Percentiles rank a stretch among this genome's conserved stretches.
Conservation (phyloP, 2,113 vertebrate species). For the Prunella fulvescens region DNA sequence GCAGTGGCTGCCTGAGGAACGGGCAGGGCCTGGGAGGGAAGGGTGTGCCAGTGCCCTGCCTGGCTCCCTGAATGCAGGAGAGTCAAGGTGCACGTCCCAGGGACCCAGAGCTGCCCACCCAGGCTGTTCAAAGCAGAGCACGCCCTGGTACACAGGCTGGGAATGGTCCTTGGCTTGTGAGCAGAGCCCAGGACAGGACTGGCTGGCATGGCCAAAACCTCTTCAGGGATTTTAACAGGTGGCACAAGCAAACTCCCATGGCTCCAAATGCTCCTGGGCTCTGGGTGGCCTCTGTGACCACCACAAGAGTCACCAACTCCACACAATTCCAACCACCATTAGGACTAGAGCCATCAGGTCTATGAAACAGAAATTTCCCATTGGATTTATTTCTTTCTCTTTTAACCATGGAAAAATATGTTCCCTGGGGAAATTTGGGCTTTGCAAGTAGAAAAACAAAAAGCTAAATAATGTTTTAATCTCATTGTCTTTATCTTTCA, state of each 20-base stretch:
- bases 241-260: background rate
- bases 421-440: background rate
- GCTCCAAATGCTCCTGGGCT: background rate
- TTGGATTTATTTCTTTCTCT: background rate
- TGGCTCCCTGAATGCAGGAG: no score
- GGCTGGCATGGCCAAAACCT: background rate
- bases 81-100: background rate
- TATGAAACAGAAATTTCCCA: background rate
- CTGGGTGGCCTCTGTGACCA: background rate
- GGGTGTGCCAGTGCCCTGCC: background rate
- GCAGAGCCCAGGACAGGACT: background rate
- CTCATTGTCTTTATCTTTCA: background rate
- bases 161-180: background rate
- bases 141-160: accelerated
- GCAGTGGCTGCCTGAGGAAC: background rate
- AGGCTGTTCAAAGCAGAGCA: background rate
- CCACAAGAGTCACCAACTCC: background rate
- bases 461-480: background rate
- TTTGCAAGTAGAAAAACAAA: background rate
- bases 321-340: accelerated
- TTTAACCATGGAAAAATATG: background rate
- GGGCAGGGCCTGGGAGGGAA: background rate
- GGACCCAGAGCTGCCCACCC: background rate
- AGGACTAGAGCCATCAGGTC: background rate
- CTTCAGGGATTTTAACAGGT: background rate